These are phyloP conservation scores for Schizaphis graminum DNA, from an alignment of 2,888 invertebrate species.

Conservation along the genomic window DNA sequence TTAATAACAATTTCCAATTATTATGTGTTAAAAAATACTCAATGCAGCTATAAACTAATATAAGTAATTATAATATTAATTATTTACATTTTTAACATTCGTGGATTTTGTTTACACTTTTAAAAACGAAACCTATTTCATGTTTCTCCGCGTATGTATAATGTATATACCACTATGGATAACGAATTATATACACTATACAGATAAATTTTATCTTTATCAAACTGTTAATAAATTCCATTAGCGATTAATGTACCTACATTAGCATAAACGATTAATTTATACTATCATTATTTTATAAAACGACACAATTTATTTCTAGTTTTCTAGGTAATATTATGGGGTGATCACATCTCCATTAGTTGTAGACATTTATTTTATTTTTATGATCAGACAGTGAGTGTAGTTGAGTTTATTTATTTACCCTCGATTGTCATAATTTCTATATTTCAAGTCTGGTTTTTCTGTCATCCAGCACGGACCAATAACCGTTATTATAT, in stretches of 20 bases:
- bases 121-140: not conserved
- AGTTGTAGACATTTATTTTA: not conserved
- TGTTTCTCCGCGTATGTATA: not conserved
- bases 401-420: not conserved
- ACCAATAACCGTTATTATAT: not conserved
- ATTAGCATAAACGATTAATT: not conserved
- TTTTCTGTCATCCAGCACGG: not conserved
- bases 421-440: not conserved
- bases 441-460: not conserved
- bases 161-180: not conserved
- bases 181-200: not conserved
- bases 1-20: not conserved
- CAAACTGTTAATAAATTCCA: not conserved
- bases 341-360: not conserved
- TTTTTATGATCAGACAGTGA: not conserved
- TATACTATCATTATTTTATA: not conserved
- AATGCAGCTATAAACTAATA: not conserved
- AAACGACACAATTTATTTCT: not conserved
- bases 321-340: slow-evolving; percentile 3
- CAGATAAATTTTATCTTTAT: not conserved
- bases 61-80: not conserved
- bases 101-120: not conserved
- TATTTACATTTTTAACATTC: not conserved
- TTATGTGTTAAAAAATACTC: not conserved
- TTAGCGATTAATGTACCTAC: not conserved